Base-by-base conservation (phyloP, 2,113 vertebrate genomes). In the Salvelinus sp. region DNA sequence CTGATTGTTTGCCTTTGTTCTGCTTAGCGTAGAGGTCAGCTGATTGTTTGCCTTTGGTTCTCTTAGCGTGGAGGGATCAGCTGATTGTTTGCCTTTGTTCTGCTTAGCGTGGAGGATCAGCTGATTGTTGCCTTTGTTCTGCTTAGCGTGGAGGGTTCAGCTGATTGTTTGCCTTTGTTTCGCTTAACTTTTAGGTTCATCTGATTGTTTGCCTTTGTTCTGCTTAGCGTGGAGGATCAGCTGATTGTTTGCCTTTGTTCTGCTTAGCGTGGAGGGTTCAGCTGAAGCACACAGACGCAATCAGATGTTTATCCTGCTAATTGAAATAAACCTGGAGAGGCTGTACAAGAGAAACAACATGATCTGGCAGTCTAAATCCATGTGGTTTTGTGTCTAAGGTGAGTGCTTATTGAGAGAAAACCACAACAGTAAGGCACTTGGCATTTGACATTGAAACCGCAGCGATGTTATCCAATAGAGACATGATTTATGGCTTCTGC, bases 231-330 rank as follows among this genome's bases (percentile, higher is more conserved):
- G 6, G 33, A 38, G 6, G 33, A 6, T 38, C 33, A 0, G 30
- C 30, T 33, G 6, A 33, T 0, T 6, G 30, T 33, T 33, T 33
- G 30, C 6, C 30, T 33, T 33, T 33, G 30, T 33, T 33, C 30
- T 33, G 5, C 1, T 33, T 33, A 33, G 30, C 30, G 5, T 6
- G 30, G 30, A 6, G 30, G 5, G 30, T 33, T 33, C 30, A 33
- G 73, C 83, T 81, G 72, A 69, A 76, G 57, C 50, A 54, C 28
- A 57, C 81, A 84, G 78, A 81, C 78, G 25, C 78, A 87, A 79
- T 79, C 79, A 83, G 82, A 90, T 73, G 76, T 84, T 84, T 78
- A 75, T 72, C 75, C 72, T 70, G 78, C 77, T 82, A 76, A 88
- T 85, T 86, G 84, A 80, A 82, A 88, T 85, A 79, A 87, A 76